Base-by-base conservation (phyloP, 1,140 invertebrate genomes). In the Euwallacea similis region DNA sequence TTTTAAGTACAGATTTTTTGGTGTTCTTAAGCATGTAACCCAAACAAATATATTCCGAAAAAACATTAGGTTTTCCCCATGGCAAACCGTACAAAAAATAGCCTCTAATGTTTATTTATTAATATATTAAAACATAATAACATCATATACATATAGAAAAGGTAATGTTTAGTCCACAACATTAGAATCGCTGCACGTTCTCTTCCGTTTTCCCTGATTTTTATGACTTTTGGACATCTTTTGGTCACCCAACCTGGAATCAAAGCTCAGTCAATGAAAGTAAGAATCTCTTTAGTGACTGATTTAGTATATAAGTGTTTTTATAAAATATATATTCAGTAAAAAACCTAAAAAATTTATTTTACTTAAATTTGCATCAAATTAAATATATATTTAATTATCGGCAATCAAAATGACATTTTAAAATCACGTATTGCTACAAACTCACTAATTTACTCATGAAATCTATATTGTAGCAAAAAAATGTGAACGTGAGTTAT, bases 161-260 rank as follows among this genome's bases (percentile, higher is more conserved):
- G 21, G 21, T 33, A 33, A 33, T 4, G 21, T 33, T 50, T 50
- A 50, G 6, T 50, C 46, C 3, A 10, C 13, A 50, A 11, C 9
- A 50, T 50, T 50, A 11, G 46, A 56, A 15, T 15, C 16, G 7
- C 42, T 44, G 15, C 42, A 7, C 8, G 9, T 42, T 56, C 79
- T 66, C 76, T 81, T 81, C 50, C 80, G 62, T 73, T 81, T 89
- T 68, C 87, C 88, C 79, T 89, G 88, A 79, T 88, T 88, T 44
- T 78, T 80, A 74, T 83, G 82, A 69, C 87, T 86, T 73, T 88
- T 88, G 6, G 79, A 76, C 72, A 87, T 83, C 77, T 87, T 87
- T 10, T 85, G 82, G 56, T 88, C 85, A 2, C 85, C 86, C 64
- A 86, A 80, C 82, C 87, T 89, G 33, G 78, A 81, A 69, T 75